Evolutionary conservation across 2,113 vertebrate species (phyloP), one percentile per base, ranked within the genome.

Genomic region (Trogon surrucura): DNA sequence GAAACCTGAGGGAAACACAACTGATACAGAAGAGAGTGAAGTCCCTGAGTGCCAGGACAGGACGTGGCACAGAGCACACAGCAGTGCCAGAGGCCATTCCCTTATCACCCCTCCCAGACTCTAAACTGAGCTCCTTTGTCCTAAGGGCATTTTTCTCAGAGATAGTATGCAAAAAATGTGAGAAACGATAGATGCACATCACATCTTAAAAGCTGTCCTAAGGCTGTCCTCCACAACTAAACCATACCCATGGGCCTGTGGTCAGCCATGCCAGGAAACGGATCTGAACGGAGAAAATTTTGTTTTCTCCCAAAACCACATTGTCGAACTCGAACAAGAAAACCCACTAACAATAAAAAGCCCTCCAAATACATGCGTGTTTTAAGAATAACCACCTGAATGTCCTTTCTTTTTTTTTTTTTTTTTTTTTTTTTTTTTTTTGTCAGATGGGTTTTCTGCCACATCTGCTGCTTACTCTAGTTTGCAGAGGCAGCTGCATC

Each of bases 301-400:
- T 29, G 56, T 20, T 23, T 5, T 29, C 51, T 22, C 16, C n/a
- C 34, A 36, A 13, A 73, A 14, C 3, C 58, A 44, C 22, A 13
- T 1, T 15, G 16, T 4, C 5, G 22, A 41, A 71, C 25, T 47
- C 3, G 2, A 73, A 60, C 84, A 82, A 65, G 11, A 57, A 54
- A 23, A 9, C 21, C 47, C 69, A 45, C 38, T 71, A 64, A 50
- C 53, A 61, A 32, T 3, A 51, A 30, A 47, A 54, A 45, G 6
- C 20, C 21, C 36, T 80, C n/a, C 54, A 67, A 72, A 82, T 4
- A 84, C 30, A 30, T 2, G 4, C 1, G 0, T 66, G n/a, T 89
- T 92, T 92, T 53, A 77, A 74, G 57, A 91, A 74, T 3, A 88
- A 85, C 74, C 62, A 79, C 74, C 78, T 34, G 11, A 74, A 87